Conservation (phyloP, 1,140 invertebrate genomes). For the Atta texana region DNA sequence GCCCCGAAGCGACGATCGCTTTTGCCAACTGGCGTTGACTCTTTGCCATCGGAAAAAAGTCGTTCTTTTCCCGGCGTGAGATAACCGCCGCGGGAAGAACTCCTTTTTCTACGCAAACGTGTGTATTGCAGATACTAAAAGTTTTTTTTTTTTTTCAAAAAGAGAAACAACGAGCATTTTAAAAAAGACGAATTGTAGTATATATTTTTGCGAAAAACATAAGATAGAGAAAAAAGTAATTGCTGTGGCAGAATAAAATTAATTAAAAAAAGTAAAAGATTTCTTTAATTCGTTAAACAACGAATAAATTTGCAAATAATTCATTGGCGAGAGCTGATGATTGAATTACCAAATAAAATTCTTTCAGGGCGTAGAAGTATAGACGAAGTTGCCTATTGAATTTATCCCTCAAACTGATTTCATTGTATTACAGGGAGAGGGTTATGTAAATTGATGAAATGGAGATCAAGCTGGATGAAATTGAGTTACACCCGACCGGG, state of each 20-base stretch:
- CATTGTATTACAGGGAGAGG: conserved; percentile 57
- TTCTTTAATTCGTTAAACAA: not conserved
- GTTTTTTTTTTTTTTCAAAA: not conserved
- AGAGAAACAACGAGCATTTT: not conserved
- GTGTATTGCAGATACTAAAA: not conserved
- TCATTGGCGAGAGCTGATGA: conserved; percentile 19
- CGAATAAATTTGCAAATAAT: not conserved
- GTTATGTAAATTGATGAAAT: conserved; percentile 65
- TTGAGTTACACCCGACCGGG: conserved; percentile 53
- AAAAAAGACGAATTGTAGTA: not conserved
- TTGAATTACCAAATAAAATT: conserved; percentile 60
- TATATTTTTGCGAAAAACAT: not conserved
- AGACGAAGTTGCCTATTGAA: conserved; percentile 55
- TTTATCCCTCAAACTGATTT: conserved; percentile 64
- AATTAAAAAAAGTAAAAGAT: not conserved
- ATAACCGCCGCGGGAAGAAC: conserved; percentile 20
- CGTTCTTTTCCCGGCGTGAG: conserved; percentile 13
- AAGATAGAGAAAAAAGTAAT: not conserved
- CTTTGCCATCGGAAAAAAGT: conserved; percentile 59
- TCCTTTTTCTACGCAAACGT: not conserved
- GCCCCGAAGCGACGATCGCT: conserved; percentile 65
- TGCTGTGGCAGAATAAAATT: not conserved
- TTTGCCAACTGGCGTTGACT: conserved; percentile 67
- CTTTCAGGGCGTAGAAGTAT: conserved; percentile 28
- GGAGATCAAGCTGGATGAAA: conserved; percentile 61